Conservation (phyloP, 2,888 invertebrate species). For the Drosophila infuscata region DNA sequence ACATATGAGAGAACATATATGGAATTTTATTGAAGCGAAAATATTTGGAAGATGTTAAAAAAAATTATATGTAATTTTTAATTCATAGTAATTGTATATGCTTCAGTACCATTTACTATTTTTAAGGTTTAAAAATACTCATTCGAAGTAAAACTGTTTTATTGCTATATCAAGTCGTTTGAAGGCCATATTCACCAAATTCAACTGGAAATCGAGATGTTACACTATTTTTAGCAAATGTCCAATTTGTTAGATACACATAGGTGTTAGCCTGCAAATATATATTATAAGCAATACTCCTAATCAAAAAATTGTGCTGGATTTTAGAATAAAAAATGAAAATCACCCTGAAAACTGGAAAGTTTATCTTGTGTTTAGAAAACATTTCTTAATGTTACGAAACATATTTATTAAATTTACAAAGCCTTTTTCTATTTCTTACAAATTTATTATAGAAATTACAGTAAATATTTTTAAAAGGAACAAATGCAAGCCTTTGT, state of each 20-base stretch:
- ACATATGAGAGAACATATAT: neutral
- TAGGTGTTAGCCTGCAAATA: slow-evolving; percentile 2
- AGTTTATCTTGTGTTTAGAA: neutral
- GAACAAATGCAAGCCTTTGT: neutral
- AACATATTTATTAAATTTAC: neutral
- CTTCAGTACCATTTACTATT: neutral
- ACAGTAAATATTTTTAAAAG: neutral
- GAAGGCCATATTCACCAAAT: neutral
- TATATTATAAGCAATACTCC: no score
- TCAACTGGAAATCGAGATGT: neutral
- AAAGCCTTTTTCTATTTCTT: neutral
- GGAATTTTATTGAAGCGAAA: neutral
- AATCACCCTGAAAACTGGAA: neutral
- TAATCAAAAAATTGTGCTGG: no score
- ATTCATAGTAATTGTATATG: neutral
- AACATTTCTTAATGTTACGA: neutral
- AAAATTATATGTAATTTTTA: neutral
- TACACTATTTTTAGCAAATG: neutral
- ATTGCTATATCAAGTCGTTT: neutral
- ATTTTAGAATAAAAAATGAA: neutral
- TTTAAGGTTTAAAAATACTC: neutral
- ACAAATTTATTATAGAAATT: neutral
- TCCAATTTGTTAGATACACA: neutral
- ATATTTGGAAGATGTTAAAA: neutral
- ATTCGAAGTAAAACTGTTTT: neutral